Base-by-base conservation (phyloP, 2,797 vertebrate genomes). In the Hemitrygon akajei region DNA sequence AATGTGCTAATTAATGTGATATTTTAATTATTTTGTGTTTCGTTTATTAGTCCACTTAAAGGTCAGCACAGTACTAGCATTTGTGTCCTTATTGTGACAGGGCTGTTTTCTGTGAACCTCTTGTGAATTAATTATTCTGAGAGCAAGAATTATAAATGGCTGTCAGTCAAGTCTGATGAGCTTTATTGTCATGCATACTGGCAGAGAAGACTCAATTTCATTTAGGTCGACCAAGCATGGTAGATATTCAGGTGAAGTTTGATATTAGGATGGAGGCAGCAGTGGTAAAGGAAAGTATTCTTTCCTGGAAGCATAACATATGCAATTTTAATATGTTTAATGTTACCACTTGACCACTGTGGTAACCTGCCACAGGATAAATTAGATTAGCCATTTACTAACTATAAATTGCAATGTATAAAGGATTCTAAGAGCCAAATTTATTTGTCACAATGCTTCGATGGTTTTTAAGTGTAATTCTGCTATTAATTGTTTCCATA, bases 111-210 rank as follows among this genome's bases (percentile, higher is more conserved):
- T 93, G 71, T n/a, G 66, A 14, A 58, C 47, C 71, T 93, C 71
- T 93, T 93, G 91, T 93, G 69, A 56, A 73, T 93, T 93, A 93
- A 93, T 75, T 93, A 76, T 75, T 93, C 91, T 75, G 25, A 73
- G 76, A 93, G 71, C 25, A 93, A 71, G 91, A 56, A 58, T n/a
- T 73, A 76, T 93, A 76, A 76, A 75, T 93, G 91, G 71, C 27
- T 93, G 91, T 75, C 91, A 93, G 71, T 93, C 91, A 93, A 76
- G n/a, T 75, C 91, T 58, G 40, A 40, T 93, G 11, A 93, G 71
- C 71, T 75, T 76, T 93, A 93, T 93, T 27, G 71, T 56, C 75
- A 75, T 40, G 91, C 71, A 34, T 73, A 16, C 5, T 25, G 91
- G 47, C 71, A 93, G 71, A 75, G 58, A 56, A 30, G 91, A 71